Evolutionary conservation across 2,113 vertebrate genomes (phyloP).

Genomic region (Crotalus tigris): DNA sequence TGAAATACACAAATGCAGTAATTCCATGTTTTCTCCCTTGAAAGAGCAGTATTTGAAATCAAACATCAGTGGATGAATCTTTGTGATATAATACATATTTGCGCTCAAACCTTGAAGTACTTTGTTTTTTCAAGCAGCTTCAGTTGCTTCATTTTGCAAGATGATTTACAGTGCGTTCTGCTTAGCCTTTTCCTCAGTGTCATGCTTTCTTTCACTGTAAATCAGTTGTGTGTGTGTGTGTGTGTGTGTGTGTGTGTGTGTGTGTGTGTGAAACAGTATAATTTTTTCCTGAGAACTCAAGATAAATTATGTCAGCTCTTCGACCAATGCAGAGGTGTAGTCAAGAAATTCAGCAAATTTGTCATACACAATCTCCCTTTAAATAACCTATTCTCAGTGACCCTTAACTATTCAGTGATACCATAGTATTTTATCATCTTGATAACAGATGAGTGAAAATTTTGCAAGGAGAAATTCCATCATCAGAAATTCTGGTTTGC

Average conservation of each 20-base stretch:
- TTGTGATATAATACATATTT: conserved; percentile 32
- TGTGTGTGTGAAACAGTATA: conserved; percentile 45
- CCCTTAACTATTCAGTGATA: background rate
- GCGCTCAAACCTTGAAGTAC: conserved; percentile 51
- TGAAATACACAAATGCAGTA: background rate
- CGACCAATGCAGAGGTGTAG: conserved; percentile 15
- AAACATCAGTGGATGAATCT: conserved; percentile 28
- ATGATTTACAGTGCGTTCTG: conserved; percentile 55
- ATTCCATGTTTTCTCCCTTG: conserved; percentile 19
- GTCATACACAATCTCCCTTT: conserved; percentile 11
- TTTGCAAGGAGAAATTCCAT: conserved; percentile 15
- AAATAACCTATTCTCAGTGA: background rate
- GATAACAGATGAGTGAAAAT: background rate
- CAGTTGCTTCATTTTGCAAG: conserved; percentile 49
- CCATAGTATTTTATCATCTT: conserved; percentile 11
- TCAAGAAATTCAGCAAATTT: conserved; percentile 33
- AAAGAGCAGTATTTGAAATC: conserved; percentile 25
- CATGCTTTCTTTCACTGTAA: conserved; percentile 58
- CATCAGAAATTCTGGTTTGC: background rate
- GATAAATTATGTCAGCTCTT: conserved; percentile 43
- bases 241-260: background rate
- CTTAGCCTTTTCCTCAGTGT: conserved; percentile 55
- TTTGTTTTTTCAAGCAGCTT: conserved; percentile 54
- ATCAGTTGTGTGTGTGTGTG: background rate
- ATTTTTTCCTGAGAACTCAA: conserved; percentile 44